phyloP scores from a whole-genome alignment of 2,888 invertebrate genomes.

The Brenthis daphne region DNA sequence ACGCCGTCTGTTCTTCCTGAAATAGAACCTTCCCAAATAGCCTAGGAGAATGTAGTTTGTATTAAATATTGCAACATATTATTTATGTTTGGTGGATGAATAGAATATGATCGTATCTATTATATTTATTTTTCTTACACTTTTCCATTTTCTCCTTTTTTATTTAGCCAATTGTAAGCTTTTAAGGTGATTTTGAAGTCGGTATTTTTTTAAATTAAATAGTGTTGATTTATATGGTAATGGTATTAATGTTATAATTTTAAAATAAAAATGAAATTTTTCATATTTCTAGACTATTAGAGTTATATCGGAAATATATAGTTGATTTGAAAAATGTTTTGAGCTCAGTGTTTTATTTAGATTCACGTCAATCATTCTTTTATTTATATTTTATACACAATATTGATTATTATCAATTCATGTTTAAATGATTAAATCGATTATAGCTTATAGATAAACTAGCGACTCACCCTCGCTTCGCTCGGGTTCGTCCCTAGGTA shows the following conservation, averaged over 20 bases:
- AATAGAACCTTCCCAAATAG: slow-evolving; percentile 57
- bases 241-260: not conserved
- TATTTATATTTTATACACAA: not conserved
- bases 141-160: too few relatives aligned
- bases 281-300: slow-evolving; percentile 4
- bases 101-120: too few relatives aligned
- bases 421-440: not conserved
- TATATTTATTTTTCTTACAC: too few relatives aligned
- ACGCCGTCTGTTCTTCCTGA: slow-evolving; percentile 55
- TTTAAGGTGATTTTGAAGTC: too few relatives aligned
- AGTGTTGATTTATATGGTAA: not conserved
- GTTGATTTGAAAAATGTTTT: not conserved
- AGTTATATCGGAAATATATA: slow-evolving; percentile 7
- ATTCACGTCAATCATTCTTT: not conserved
- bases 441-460: not conserved
- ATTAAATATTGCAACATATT: not conserved
- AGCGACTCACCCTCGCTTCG: not conserved
- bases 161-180: too few relatives aligned
- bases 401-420: not conserved
- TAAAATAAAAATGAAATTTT: too few relatives aligned
- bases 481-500: too few relatives aligned
- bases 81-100: too few relatives aligned
- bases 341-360: slow-evolving; percentile 4
- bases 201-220: not conserved
- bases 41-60: slow-evolving; percentile 42